These are phyloP conservation scores for Chondrosia reniformis DNA, from an alignment of 37 sponge, comb jelly and placozoan genomes.

Conservation along the genomic window DNA sequence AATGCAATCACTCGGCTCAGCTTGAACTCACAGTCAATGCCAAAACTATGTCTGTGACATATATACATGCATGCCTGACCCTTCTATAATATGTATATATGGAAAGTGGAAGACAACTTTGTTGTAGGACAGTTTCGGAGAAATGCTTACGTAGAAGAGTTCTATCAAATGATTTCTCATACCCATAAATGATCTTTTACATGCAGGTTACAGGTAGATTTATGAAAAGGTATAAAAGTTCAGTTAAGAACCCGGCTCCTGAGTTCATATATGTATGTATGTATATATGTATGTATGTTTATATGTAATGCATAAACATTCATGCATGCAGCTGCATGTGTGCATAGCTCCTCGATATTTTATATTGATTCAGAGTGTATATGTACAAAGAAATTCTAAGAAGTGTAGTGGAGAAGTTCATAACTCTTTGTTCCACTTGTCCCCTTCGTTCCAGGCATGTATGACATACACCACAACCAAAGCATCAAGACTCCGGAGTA, in stretches of 20 bases:
- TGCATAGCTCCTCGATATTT: too few relatives aligned
- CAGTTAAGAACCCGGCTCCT: background rate
- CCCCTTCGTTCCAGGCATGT: too few relatives aligned
- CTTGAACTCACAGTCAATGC: background rate
- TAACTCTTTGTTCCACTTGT: too few relatives aligned
- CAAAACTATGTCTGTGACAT: background rate
- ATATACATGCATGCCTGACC: too few relatives aligned
- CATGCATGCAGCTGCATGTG: background rate
- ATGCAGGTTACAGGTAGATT: slow-evolving; percentile 29
- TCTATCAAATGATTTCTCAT: background rate
- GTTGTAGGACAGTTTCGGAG: slow-evolving; percentile 18
- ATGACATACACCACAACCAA: too few relatives aligned
- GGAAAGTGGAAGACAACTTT: slow-evolving; percentile 16
- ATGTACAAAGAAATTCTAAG: too few relatives aligned
- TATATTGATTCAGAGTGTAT: background rate
- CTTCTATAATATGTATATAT: background rate
- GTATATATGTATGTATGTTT: background rate
- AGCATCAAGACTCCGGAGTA: too few relatives aligned
- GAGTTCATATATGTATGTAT: background rate
- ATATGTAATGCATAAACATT: background rate
- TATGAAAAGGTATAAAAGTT: slow-evolving; percentile 27
- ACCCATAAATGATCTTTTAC: slow-evolving; percentile 13
- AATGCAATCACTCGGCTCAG: background rate
- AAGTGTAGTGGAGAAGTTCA: background rate
- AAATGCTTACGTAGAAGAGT: slow-evolving; percentile 23